Evolutionary conservation across 2,797 vertebrate genomes (phyloP).

Genomic region (Morus bassanus): DNA sequence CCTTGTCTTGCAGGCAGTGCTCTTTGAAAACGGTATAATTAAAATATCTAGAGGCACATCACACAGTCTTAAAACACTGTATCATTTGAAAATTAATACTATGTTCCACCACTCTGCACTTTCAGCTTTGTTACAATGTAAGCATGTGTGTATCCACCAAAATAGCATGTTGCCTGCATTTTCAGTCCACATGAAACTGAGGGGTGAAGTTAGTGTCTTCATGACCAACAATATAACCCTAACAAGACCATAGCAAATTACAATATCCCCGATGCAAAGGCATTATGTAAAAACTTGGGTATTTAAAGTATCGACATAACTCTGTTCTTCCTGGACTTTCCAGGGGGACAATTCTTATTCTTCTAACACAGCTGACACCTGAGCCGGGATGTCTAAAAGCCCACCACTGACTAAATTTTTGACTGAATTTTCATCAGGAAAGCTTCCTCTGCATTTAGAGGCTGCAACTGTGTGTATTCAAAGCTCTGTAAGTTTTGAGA

Average conservation of each 20-base stretch:
- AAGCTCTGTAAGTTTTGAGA: not conserved
- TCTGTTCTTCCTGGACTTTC: not conserved
- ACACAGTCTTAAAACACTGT: not conserved
- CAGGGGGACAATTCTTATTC: not conserved
- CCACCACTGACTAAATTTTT: not conserved
- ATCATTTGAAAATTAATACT: not conserved
- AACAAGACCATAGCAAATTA: not conserved
- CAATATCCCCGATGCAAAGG: not conserved
- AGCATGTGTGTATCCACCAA: not conserved
- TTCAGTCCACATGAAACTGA: not conserved
- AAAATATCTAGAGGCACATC: not conserved
- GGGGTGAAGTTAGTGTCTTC: not conserved
- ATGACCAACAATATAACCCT: not conserved
- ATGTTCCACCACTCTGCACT: not conserved
- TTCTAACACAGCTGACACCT: not conserved
- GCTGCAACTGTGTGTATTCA: not conserved
- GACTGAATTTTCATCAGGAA: not conserved
- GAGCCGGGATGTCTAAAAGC: not conserved
- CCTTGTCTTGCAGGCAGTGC: not conserved
- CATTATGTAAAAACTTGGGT: not conserved
- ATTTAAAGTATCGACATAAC: not conserved
- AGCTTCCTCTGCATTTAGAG: not conserved
- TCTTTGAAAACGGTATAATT: not conserved
- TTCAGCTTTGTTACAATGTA: not conserved
- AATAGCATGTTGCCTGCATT: not conserved